Percentiles rank a stretch among this genome's conserved stretches.
Conservation (phyloP, 1,140 invertebrate genomes). For the Hirudo medicinalis region DNA sequence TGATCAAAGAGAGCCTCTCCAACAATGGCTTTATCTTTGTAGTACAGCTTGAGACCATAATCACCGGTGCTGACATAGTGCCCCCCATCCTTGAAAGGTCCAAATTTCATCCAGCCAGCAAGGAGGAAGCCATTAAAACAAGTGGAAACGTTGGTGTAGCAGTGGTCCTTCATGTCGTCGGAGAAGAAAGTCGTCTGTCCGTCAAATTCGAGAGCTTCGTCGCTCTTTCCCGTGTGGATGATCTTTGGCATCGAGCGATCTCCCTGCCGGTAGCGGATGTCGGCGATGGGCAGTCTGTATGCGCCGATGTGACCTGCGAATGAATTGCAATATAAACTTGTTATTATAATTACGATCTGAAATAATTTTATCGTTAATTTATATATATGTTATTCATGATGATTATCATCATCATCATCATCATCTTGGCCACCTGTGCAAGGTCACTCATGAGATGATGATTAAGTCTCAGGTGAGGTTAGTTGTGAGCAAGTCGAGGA, state of each 20-base stretch:
- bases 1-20: neutral
- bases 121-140: neutral
- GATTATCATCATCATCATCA: too few relatives aligned
- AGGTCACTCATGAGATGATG: too few relatives aligned
- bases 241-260: neutral
- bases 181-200: neutral
- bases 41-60: neutral
- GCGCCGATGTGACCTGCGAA: neutral
- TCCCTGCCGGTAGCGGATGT: neutral
- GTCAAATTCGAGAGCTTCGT: neutral
- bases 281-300: neutral
- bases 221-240: neutral
- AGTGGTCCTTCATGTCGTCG: neutral
- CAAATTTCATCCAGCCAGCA: neutral
- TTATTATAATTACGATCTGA: slow-evolving; percentile 3
- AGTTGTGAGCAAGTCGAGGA: too few relatives aligned
- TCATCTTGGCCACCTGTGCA: too few relatives aligned
- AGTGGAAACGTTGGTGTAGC: neutral
- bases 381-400: neutral
- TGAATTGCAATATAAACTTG: neutral
- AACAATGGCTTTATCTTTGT: neutral
- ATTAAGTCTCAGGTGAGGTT: too few relatives aligned
- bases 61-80: neutral
- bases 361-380: neutral
- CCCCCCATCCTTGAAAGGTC: neutral